Percentiles rank a stretch among this genome's conserved stretches.
Evolutionary conservation across 2,113 vertebrate species (phyloP).

Genomic region (Oriolus oriolus): DNA sequence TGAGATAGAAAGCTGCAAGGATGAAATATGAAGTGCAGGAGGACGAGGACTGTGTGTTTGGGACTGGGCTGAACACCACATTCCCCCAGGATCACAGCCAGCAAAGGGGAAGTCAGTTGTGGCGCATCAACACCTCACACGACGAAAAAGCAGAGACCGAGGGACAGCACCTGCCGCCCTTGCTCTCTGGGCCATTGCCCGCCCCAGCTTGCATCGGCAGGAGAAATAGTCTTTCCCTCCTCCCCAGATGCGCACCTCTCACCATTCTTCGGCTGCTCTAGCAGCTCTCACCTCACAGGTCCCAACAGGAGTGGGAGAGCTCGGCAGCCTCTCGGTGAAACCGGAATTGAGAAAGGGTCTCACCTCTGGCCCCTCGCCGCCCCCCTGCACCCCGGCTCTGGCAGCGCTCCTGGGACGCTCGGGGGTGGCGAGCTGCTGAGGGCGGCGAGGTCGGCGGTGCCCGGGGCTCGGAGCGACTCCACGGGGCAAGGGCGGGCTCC

Average conservation of each 20-base stretch:
- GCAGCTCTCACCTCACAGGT: not conserved
- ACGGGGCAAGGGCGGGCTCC: not conserved
- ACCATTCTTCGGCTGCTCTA: not conserved
- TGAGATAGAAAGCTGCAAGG: not conserved
- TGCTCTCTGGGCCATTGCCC: not conserved
- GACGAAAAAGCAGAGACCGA: fast-evolving
- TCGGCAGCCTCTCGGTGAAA: not conserved
- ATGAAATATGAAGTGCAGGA: not conserved
- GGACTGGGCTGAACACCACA: not conserved
- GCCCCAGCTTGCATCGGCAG: no score
- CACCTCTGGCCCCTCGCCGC: no score
- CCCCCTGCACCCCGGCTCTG: not conserved
- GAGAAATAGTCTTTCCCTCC: not conserved
- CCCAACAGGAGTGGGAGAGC: not conserved
- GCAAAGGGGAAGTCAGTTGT: not conserved
- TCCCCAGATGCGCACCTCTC: not conserved
- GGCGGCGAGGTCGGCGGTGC: not conserved
- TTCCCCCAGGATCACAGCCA: not conserved
- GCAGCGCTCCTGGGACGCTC: not conserved
- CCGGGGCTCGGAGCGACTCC: not conserved
- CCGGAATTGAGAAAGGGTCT: not conserved
- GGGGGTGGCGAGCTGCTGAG: not conserved
- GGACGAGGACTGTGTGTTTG: fast-evolving
- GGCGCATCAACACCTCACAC: not conserved
- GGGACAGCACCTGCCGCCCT: not conserved